These are phyloP conservation scores for Hydrocynus forskahlii DNA, from an alignment of 2,797 vertebrate species.

Conservation along the genomic window DNA sequence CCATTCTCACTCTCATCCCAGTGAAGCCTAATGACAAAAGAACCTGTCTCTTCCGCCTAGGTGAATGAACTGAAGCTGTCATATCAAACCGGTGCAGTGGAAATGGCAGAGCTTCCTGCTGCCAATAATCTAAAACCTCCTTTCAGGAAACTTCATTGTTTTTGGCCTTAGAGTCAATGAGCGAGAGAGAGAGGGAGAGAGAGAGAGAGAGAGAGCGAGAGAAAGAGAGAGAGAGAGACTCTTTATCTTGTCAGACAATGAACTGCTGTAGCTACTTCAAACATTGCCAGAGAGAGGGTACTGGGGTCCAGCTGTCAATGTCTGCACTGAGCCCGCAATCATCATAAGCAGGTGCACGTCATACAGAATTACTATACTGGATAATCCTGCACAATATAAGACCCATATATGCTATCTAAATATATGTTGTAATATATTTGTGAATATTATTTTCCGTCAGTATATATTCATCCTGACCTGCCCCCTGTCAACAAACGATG, in stretches of 20 bases:
- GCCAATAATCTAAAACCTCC: slow-evolving; percentile 31
- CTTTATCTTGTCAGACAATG: slow-evolving; percentile 37
- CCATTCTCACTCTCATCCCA: slow-evolving; percentile 16
- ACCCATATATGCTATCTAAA: neutral
- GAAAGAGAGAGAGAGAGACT: slow-evolving; percentile 13
- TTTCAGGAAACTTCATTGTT: slow-evolving; percentile 23
- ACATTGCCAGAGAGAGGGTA: slow-evolving; percentile 1
- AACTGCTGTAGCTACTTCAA: slow-evolving; percentile 34
- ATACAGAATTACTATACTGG: neutral
- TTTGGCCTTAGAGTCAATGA: slow-evolving; percentile 15
- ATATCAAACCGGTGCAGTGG: slow-evolving; percentile 32
- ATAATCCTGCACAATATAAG: no score
- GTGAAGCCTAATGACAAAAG: slow-evolving; percentile 41
- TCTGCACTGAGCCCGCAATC: neutral
- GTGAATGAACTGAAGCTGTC: slow-evolving; percentile 27
- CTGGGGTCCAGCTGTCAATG: slow-evolving; percentile 9
- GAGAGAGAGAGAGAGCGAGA: slow-evolving; percentile 1
- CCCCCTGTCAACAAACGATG: no score
- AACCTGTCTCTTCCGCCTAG: slow-evolving; percentile 28
- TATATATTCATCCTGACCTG: neutral
- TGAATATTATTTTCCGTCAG: neutral
- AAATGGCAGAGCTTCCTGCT: slow-evolving; percentile 6
- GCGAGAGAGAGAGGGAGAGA: neutral
- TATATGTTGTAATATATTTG: neutral
- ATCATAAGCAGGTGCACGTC: neutral